Evolutionary conservation across 2,888 invertebrate genomes (phyloP).

Genomic region (Bellardia bayeri): DNA sequence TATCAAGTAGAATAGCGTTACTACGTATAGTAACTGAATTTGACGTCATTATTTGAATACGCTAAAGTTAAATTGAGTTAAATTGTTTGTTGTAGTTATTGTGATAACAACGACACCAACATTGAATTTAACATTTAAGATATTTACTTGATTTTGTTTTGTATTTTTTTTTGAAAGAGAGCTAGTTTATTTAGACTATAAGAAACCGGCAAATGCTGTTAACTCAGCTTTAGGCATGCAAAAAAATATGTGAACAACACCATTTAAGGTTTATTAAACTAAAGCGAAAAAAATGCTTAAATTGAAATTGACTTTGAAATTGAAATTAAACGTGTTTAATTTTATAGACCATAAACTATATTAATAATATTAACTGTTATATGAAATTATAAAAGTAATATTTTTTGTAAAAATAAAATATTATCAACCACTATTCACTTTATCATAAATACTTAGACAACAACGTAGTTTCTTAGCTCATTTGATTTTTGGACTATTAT

Average conservation of each 20-base stretch:
- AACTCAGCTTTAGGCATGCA: slow-evolving; percentile 29
- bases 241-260: slow-evolving; percentile 34
- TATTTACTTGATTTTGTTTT: background rate
- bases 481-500: slow-evolving; percentile 34
- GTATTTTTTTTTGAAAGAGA: slow-evolving; percentile 60
- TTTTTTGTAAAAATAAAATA: background rate
- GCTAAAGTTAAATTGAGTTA: slow-evolving; percentile 52
- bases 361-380: background rate
- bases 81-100: slow-evolving; percentile 39
- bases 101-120: slow-evolving; percentile 57
- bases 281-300: background rate
- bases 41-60: slow-evolving; percentile 52
- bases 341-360: too few relatives aligned
- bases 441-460: slow-evolving; percentile 14
- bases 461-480: slow-evolving; percentile 27
- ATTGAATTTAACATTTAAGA: slow-evolving; percentile 41
- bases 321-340: background rate
- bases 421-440: background rate
- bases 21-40: slow-evolving; percentile 23
- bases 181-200: slow-evolving; percentile 38
- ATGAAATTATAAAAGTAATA: background rate
- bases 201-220: slow-evolving; percentile 29
- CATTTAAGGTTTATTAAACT: slow-evolving; percentile 63
- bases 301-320: slow-evolving; percentile 34
- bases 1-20: background rate